A percentile compares a stretch with the other conserved stretches of the same genome.
These are phyloP conservation scores for Tapera naevia DNA, from an alignment of 2,797 vertebrate species.

Conservation along the genomic window DNA sequence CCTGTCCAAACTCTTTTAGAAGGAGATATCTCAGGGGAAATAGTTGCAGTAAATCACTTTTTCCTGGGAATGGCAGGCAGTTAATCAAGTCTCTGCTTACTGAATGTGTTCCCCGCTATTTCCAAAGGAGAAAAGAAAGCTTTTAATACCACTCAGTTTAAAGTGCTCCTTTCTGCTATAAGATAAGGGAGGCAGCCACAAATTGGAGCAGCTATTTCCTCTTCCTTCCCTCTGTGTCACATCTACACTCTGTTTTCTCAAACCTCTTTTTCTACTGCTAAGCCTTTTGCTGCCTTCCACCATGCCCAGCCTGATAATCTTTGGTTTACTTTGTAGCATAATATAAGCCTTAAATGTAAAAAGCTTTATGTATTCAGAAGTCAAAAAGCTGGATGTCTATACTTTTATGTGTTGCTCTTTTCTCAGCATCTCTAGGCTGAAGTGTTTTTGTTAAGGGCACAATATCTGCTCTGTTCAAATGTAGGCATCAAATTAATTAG, in stretches of 20 bases:
- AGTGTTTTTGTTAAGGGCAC: not conserved
- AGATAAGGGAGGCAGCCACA: not conserved
- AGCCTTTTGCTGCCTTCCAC: not conserved
- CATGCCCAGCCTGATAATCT: not conserved
- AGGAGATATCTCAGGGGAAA: not conserved
- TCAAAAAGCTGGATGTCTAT: not conserved
- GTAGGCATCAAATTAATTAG: not conserved
- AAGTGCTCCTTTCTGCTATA: accelerated
- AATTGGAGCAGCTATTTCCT: not conserved
- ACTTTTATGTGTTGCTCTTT: not conserved
- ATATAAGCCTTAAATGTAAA: not conserved
- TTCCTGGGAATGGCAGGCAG: not conserved
- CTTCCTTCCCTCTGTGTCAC: not conserved
- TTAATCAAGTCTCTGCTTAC: not conserved
- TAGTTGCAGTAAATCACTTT: not conserved
- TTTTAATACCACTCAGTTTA: not conserved
- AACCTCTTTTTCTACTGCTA: not conserved
- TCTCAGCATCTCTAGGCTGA: not conserved
- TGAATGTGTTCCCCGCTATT: not conserved
- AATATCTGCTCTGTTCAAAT: not conserved
- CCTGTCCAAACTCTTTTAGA: not conserved
- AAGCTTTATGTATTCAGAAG: not conserved
- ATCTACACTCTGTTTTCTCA: not conserved
- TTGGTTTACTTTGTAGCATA: not conserved
- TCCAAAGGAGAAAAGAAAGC: not conserved